Evolutionary conservation across 2,888 invertebrate species (phyloP).

Genomic region (Philopedon plagiatum): DNA sequence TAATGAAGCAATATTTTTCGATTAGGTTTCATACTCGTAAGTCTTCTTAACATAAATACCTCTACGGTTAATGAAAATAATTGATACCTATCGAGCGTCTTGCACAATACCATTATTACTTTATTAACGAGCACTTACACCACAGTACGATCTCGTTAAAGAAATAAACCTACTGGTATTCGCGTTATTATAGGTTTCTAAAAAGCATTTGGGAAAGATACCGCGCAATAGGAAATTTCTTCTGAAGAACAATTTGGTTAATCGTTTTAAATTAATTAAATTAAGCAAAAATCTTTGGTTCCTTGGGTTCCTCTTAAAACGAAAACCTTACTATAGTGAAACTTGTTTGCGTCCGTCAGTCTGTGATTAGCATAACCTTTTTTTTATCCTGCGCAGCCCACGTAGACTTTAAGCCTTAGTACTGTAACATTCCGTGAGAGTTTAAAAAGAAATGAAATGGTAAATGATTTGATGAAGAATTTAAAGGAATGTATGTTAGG

Average conservation of each 20-base stretch:
- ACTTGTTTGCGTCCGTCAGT: too few relatives aligned
- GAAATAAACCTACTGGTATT: constrained; percentile 15
- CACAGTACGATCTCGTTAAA: constrained; percentile 25
- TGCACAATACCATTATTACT: constrained; percentile 37
- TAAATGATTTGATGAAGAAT: too few relatives aligned
- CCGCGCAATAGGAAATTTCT: constrained; percentile 4
- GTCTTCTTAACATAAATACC: constrained; percentile 12
- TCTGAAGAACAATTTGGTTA: not conserved
- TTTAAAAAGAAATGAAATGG: too few relatives aligned
- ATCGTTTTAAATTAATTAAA: too few relatives aligned
- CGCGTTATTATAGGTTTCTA: constrained; percentile 22
- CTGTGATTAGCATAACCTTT: too few relatives aligned
- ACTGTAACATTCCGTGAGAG: too few relatives aligned
- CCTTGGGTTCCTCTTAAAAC: too few relatives aligned
- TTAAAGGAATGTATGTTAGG: too few relatives aligned
- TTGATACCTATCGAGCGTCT: constrained; percentile 42
- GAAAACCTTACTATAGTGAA: too few relatives aligned
- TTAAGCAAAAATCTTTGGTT: too few relatives aligned
- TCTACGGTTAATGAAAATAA: constrained; percentile 39
- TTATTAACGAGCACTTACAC: constrained; percentile 30
- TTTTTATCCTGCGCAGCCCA: too few relatives aligned
- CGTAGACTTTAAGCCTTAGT: too few relatives aligned
- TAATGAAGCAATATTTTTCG: not conserved
- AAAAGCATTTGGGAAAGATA: constrained; percentile 11
- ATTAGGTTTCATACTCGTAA: constrained; percentile 5